Evolutionary conservation across 2,797 vertebrate species (phyloP).

Genomic region (Toxotes lorentzi): DNA sequence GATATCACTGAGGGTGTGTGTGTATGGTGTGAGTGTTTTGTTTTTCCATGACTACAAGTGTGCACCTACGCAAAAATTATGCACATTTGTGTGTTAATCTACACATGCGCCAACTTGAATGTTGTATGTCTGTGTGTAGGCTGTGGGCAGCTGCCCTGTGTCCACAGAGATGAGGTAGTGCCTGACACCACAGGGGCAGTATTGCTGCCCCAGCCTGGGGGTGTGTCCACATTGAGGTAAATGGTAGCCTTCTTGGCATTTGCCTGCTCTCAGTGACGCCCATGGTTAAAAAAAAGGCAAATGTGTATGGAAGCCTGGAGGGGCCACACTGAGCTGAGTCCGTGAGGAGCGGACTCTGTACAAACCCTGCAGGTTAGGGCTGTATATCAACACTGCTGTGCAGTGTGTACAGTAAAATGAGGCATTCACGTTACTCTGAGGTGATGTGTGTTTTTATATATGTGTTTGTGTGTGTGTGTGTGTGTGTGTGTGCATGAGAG

Average conservation of each 20-base stretch:
- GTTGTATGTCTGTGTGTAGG: slow-evolving; percentile 76
- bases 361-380: slow-evolving; percentile 81
- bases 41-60: slow-evolving; percentile 61
- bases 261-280: slow-evolving; percentile 80
- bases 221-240: slow-evolving; percentile 88
- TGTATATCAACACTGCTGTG: slow-evolving; percentile 66
- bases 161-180: slow-evolving; percentile 90
- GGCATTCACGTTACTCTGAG: slow-evolving; percentile 87
- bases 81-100: slow-evolving; percentile 63
- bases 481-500: slow-evolving; percentile 11
- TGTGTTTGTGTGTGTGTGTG: slow-evolving; percentile 47
- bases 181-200: slow-evolving; percentile 86
- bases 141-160: slow-evolving; percentile 86
- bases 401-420: slow-evolving; percentile 86
- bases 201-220: slow-evolving; percentile 81
- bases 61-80: slow-evolving; percentile 60
- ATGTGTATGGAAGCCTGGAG: slow-evolving; percentile 79
- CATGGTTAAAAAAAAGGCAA: slow-evolving; percentile 71
- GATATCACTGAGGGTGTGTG: slow-evolving; percentile 71
- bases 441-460: slow-evolving; percentile 77
- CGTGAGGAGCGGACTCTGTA: slow-evolving; percentile 68
- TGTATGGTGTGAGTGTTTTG: slow-evolving; percentile 59
- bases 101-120: slow-evolving; percentile 56
- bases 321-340: slow-evolving; percentile 79
- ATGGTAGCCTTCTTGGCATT: slow-evolving; percentile 82